phyloP scores from a whole-genome alignment of 2,113 vertebrate species.

The Cyprinus carpio region DNA sequence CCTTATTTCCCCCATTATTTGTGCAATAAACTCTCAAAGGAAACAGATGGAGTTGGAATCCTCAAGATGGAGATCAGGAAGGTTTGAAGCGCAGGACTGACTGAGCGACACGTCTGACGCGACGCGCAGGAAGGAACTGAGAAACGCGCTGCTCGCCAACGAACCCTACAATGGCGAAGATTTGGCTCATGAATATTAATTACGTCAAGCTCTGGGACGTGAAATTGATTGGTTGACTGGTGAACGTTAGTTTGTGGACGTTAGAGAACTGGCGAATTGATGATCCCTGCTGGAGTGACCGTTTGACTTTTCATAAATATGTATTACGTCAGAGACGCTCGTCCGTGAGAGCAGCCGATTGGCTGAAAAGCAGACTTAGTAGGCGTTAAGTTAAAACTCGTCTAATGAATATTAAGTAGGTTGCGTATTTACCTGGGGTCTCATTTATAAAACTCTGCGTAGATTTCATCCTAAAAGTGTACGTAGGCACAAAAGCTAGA shows the following conservation, averaged over 20 bases:
- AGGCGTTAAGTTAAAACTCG: not conserved
- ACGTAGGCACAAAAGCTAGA: too few relatives aligned
- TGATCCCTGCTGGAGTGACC: not conserved
- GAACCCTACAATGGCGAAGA: conserved; percentile 20
- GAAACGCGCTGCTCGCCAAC: not conserved
- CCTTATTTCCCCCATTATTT: conserved; percentile 65
- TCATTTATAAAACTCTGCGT: too few relatives aligned
- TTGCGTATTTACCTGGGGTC: too few relatives aligned
- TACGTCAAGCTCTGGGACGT: not conserved
- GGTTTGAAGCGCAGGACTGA: not conserved
- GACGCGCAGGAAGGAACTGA: too few relatives aligned
- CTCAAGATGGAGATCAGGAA: conserved; percentile 9
- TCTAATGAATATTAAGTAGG: not conserved
- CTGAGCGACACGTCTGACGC: conserved; percentile 19
- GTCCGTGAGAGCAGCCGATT: not conserved
- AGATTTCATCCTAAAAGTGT: too few relatives aligned
- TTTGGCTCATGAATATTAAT: not conserved
- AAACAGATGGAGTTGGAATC: not conserved
- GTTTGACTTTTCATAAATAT: too few relatives aligned
- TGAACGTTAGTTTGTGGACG: not conserved
- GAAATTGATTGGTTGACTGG: not conserved
- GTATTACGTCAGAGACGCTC: not conserved
- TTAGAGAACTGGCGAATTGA: not conserved
- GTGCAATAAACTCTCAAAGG: not conserved
- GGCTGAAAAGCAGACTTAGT: not conserved